Evolutionary conservation across 2,113 vertebrate genomes (phyloP).

Genomic region (Morone chrysops): DNA sequence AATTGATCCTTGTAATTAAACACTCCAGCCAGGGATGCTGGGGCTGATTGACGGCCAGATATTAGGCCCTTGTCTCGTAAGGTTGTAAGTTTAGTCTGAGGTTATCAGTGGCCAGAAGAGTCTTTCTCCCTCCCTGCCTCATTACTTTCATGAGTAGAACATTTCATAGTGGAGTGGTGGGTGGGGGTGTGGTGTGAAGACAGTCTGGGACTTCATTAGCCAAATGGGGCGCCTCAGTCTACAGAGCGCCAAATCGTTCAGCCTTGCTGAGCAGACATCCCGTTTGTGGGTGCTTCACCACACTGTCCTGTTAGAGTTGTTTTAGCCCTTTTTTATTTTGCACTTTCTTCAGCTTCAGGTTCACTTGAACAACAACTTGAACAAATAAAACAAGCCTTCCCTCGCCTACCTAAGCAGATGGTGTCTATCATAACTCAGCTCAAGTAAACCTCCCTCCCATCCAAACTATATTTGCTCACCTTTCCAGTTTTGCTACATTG

Average conservation of each 20-base stretch:
- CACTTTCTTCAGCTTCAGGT: slow-evolving; percentile 44
- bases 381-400: slow-evolving; percentile 20
- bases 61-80: slow-evolving; percentile 86
- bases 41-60: slow-evolving; percentile 87
- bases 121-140: slow-evolving; percentile 83
- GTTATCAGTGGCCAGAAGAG: slow-evolving; percentile 87
- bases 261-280: slow-evolving; percentile 79
- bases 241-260: slow-evolving; percentile 77
- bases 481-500: slow-evolving; percentile 9
- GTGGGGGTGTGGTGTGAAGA: slow-evolving; percentile 84
- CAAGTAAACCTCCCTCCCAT: slow-evolving; percentile 14
- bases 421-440: slow-evolving; percentile 8
- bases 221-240: slow-evolving; percentile 82
- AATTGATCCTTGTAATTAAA: slow-evolving; percentile 89
- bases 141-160: slow-evolving; percentile 88
- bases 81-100: slow-evolving; percentile 87
- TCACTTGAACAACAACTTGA: slow-evolving; percentile 48
- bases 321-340: slow-evolving; percentile 58
- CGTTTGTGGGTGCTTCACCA: slow-evolving; percentile 68
- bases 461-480: slow-evolving; percentile 9
- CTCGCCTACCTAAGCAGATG: slow-evolving; percentile 4
- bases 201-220: slow-evolving; percentile 86
- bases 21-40: slow-evolving; percentile 85
- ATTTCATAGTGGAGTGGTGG: slow-evolving; percentile 82
- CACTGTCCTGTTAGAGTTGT: slow-evolving; percentile 61